A percentile compares a stretch with the other conserved stretches of the same genome.
These are phyloP conservation scores for Acropternis orthonyx DNA, from an alignment of 2,797 vertebrate species.

Conservation along the genomic window DNA sequence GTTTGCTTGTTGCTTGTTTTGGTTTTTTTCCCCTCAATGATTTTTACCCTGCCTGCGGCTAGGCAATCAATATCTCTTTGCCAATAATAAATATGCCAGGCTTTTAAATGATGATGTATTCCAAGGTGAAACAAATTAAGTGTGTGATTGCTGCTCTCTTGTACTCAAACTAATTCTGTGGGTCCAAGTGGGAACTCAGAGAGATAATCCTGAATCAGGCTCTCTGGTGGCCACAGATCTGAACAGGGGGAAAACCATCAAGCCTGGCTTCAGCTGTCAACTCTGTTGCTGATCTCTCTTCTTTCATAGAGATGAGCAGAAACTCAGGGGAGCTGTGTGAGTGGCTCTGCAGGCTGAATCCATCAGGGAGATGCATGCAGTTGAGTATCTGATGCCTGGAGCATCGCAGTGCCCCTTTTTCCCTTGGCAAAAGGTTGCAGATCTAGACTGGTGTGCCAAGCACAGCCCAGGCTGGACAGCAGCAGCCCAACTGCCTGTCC, in stretches of 20 bases:
- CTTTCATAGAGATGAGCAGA: not conserved
- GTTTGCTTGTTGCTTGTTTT: not conserved
- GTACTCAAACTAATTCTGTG: not conserved
- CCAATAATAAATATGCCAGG: not conserved
- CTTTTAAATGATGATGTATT: conserved; percentile 13
- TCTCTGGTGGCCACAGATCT: fast-evolving
- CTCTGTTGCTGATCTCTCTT: not conserved
- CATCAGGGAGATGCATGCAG: not conserved
- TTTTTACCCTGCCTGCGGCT: conserved; percentile 40
- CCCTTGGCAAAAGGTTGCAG: not conserved
- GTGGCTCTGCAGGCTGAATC: not conserved
- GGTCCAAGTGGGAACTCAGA: not conserved
- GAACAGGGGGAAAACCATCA: not conserved
- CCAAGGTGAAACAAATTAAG: conserved; percentile 26
- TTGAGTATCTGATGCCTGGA: not conserved
- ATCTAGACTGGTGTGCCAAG: not conserved
- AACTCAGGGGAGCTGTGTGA: not conserved
- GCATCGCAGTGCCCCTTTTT: not conserved
- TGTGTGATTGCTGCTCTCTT: not conserved
- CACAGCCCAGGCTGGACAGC: not conserved
- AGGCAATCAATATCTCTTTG: conserved; percentile 33
- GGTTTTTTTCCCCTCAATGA: not conserved
- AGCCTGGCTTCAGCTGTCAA: not conserved
- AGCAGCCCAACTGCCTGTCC: fast-evolving
- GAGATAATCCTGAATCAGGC: not conserved